Evolutionary conservation across 1,140 invertebrate genomes (phyloP), one percentile per base, ranked within the genome.

Genomic region (Mycetomoellerius zeteki): DNA sequence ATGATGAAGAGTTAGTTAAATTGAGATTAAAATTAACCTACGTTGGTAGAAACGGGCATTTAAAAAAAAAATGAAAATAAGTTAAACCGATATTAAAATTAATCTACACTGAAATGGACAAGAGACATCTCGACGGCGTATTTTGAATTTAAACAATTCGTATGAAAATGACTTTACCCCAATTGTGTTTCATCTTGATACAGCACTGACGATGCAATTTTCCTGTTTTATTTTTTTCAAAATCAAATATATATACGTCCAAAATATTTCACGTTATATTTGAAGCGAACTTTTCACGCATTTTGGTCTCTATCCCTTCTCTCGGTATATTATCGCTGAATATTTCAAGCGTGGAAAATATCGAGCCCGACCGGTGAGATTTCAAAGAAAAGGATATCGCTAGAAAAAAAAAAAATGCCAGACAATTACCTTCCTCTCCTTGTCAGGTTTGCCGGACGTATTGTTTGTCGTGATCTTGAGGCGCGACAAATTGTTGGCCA

Each of bases 401-500:
- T 77, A 12, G 8, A 43, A 43, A 43, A 33, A 43, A 43, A 43
- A 77, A 77, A 16, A 52, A 50, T 16, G 27, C 12, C 54, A 3
- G 12, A 60, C 14, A 19, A 27, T 78, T 94, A 96, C 96, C 94
- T 96, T 96, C 91, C 95, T 93, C 78, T 96, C 96, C 87, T 96
- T 96, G 12, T 96, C 92, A 50, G 92, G 90, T 71, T 96, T 96
- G 47, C 78, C 88, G 21, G 93, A 88, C 21, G 93, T 93, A 85
- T 90, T 94, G 87, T 95, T 95, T 81, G 94, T 95, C 21, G 94
- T 95, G 27, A 96, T 94, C 89, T 96, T 96, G 65, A 96, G 92
- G 80, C 96, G 95, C 47, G 95, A 94, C 89, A 97, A 96, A 89
- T 96, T 96, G 87, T 96, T 96, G 47, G 96, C 96, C 80, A 97